Evolutionary conservation across 2,888 invertebrate species (phyloP).

Genomic region (Tetheella fluctuosa): DNA sequence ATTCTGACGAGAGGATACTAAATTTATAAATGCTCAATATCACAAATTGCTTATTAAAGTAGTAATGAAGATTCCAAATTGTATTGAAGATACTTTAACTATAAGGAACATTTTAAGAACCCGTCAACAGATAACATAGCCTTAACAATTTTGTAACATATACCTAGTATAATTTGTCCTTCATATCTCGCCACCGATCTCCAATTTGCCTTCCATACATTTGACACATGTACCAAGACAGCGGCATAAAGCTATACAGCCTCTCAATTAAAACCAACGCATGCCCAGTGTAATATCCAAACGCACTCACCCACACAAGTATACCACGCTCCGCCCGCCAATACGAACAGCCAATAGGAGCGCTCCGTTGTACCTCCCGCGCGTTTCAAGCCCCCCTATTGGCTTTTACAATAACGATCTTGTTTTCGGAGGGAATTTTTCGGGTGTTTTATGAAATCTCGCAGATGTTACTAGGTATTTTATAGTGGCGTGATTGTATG

Average conservation of each 20-base stretch:
- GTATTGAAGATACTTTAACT: no score
- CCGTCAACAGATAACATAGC: background rate
- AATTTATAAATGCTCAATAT: no score
- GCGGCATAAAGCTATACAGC: conserved; percentile 40
- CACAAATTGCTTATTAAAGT: no score
- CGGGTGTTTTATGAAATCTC: conserved; percentile 77
- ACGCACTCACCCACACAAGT: conserved; percentile 65
- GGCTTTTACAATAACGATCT: conserved; percentile 70
- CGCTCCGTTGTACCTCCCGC: conserved; percentile 66
- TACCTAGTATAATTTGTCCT: conserved; percentile 38
- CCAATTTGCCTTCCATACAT: conserved; percentile 50
- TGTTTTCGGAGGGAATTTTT: conserved; percentile 76
- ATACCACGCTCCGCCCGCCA: conserved; percentile 61
- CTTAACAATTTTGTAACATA: conserved; percentile 29
- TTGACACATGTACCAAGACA: conserved; percentile 41
- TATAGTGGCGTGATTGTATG: conserved; percentile 64
- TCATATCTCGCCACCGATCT: conserved; percentile 27
- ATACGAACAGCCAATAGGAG: conserved; percentile 62
- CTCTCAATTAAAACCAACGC: conserved; percentile 55
- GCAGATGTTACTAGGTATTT: conserved; percentile 61
- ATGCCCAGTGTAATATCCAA: conserved; percentile 51
- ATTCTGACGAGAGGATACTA: no score
- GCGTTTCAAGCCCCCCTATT: conserved; percentile 58
- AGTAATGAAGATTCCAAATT: no score
- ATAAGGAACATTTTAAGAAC: background rate